phyloP scores from a whole-genome alignment of 23 tunicate genomes.

The Styela clava region DNA sequence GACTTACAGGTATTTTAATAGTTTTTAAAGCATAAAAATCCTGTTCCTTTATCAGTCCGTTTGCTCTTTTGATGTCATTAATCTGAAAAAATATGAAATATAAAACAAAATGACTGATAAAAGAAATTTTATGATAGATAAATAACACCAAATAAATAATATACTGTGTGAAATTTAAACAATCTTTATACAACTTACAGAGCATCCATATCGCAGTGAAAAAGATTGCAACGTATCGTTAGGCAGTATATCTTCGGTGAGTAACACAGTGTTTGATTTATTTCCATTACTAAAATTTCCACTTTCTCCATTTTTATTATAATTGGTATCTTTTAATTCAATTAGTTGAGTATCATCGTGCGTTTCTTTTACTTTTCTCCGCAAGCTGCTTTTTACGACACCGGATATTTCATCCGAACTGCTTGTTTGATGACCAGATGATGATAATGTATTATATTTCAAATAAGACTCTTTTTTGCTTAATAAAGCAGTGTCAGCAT shows the following conservation, averaged over 20 bases:
- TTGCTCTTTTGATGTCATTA: constrained; percentile 81
- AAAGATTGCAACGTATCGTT: constrained; percentile 80
- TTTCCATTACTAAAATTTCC: background rate
- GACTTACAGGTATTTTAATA: constrained; percentile 81
- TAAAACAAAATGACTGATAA: background rate
- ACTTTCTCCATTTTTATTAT: background rate
- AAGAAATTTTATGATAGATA: background rate
- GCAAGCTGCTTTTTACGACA: background rate
- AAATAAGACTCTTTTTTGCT: background rate
- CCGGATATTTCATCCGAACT: background rate
- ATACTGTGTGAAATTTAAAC: background rate
- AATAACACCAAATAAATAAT: background rate
- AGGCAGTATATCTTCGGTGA: constrained; percentile 67
- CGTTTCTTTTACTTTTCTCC: background rate
- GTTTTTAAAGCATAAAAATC: constrained; percentile 67
- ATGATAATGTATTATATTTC: background rate
- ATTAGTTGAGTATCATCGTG: background rate
- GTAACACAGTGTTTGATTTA: constrained; percentile 39
- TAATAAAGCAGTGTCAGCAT: background rate
- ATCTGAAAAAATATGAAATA: constrained; percentile 30
- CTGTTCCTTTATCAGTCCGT: constrained; percentile 72
- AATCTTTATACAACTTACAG: constrained; percentile 39
- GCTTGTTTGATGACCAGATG: background rate
- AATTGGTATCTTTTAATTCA: background rate
- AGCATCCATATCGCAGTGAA: constrained; percentile 81